phyloP scores from a whole-genome alignment of 2,888 invertebrate species.

The Imbricaverruca yamaguchii region DNA sequence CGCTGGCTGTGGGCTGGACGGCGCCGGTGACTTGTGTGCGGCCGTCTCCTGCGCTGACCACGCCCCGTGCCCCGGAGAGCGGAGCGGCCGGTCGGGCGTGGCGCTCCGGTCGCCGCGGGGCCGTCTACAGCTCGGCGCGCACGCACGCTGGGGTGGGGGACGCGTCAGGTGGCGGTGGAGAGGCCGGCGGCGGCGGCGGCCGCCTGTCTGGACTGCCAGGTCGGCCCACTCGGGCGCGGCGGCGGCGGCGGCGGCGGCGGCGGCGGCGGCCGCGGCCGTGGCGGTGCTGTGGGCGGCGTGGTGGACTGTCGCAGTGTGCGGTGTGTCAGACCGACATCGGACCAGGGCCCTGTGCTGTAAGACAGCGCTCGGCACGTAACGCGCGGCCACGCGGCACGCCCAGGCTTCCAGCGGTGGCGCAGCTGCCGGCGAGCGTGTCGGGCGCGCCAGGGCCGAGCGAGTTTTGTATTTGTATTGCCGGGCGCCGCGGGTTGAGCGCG shows the following conservation, averaged over 20 bases:
- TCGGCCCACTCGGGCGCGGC: neutral
- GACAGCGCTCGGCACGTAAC: too few species aligned
- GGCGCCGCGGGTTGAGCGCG: too few species aligned
- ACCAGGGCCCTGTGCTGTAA: too few species aligned
- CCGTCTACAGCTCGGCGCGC: neutral
- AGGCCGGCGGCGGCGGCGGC: too few species aligned
- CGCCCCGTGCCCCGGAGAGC: neutral
- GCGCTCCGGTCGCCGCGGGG: neutral
- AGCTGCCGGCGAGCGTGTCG: too few species aligned
- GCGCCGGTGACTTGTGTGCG: neutral
- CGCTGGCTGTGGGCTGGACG: neutral
- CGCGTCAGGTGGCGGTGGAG: neutral
- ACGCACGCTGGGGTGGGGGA: neutral
- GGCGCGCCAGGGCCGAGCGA: too few species aligned
- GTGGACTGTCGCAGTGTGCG: too few species aligned
- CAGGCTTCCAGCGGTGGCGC: too few species aligned
- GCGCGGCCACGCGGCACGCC: too few species aligned
- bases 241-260: neutral
- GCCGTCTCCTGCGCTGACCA: neutral
- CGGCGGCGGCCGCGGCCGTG: neutral
- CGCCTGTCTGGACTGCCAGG: too few species aligned
- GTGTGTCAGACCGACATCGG: too few species aligned
- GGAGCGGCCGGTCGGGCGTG: neutral
- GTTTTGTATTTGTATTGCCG: too few species aligned
- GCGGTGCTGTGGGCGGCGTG: neutral